Evolutionary conservation across 2,888 invertebrate species (phyloP).

Genomic region (Brassicogethes aeneus): DNA sequence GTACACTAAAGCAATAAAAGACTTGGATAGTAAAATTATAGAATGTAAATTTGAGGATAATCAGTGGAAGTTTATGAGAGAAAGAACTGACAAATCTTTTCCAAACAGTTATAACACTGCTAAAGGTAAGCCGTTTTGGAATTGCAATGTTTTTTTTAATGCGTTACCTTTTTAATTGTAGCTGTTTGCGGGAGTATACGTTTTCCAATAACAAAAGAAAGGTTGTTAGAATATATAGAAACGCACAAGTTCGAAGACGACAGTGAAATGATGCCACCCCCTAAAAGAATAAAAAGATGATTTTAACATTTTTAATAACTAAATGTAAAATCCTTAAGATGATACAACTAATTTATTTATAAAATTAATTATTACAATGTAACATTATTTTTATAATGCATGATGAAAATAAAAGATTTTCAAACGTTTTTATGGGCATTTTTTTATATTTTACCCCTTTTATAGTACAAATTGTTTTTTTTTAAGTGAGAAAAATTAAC

Average conservation of each 20-base stretch:
- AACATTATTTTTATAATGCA: too few relatives aligned
- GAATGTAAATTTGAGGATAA: conserved; percentile 82
- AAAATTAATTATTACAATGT: too few relatives aligned
- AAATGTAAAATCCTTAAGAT: too few relatives aligned
- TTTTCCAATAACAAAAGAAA: conserved; percentile 78
- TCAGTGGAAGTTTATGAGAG: conserved; percentile 90
- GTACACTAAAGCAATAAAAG: conserved; percentile 66
- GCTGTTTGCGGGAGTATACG: conserved; percentile 77
- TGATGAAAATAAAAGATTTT: too few relatives aligned
- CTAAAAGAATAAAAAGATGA: conserved; percentile 45
- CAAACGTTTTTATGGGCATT: too few relatives aligned
- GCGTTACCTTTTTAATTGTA: conserved; percentile 36
- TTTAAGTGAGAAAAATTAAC: too few relatives aligned
- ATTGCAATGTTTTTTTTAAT: conserved; percentile 5
- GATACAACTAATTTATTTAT: too few relatives aligned
- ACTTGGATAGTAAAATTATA: conserved; percentile 86
- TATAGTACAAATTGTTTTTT: too few relatives aligned
- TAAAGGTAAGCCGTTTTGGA: conserved; percentile 44
- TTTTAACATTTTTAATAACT: too few relatives aligned
- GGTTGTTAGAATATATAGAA: conserved; percentile 65
- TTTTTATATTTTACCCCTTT: too few relatives aligned
- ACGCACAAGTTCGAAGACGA: conserved; percentile 56
- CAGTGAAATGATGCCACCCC: conserved; percentile 64
- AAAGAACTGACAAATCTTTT: conserved; percentile 91
- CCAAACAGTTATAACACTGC: conserved; percentile 89